A percentile compares a stretch with the other conserved stretches of the same genome.
phyloP scores from a whole-genome alignment of 2,888 invertebrate genomes.

The Caenorhabditis imperialis region DNA sequence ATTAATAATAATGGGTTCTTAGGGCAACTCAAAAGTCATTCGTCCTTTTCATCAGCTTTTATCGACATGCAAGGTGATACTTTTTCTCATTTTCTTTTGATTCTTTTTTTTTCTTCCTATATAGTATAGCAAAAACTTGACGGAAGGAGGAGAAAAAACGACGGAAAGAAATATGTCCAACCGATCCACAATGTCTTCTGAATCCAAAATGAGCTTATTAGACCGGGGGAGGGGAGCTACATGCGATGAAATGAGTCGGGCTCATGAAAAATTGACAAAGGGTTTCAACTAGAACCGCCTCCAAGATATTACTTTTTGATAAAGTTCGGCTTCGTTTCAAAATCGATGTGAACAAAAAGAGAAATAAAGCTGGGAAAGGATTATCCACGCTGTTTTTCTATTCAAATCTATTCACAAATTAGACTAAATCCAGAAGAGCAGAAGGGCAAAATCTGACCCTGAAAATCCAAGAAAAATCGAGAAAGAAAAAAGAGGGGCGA shows the following conservation, averaged over 20 bases:
- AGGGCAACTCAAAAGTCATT: not conserved
- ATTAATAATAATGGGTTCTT: conserved; percentile 11
- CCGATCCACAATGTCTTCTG: conserved; percentile 32
- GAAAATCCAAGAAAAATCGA: too few species aligned
- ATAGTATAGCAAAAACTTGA: not conserved
- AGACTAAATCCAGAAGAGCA: too few species aligned
- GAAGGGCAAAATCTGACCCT: too few species aligned
- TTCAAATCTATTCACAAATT: too few species aligned
- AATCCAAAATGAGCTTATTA: conserved; percentile 50
- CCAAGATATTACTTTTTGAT: too few species aligned
- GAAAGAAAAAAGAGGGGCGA: conserved; percentile 17
- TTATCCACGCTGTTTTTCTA: not conserved
- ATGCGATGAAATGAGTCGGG: conserved; percentile 12
- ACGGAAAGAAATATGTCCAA: conserved; percentile 8
- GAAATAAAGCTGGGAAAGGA: not conserved
- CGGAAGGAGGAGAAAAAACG: conserved; percentile 8
- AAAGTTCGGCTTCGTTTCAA: conserved; percentile 3
- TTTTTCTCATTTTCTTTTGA: not conserved
- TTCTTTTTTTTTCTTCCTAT: conserved; percentile 7
- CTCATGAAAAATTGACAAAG: conserved; percentile 32
- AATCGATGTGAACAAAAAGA: conserved; percentile 4
- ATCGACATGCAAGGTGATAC: not conserved
- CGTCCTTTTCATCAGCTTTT: too few species aligned
- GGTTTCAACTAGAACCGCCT: too few species aligned
- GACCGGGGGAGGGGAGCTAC: not conserved